Evolutionary conservation across 2,797 vertebrate genomes (phyloP), one percentile per base, ranked within the genome.

Genomic region (Phyllotis vaccarum): DNA sequence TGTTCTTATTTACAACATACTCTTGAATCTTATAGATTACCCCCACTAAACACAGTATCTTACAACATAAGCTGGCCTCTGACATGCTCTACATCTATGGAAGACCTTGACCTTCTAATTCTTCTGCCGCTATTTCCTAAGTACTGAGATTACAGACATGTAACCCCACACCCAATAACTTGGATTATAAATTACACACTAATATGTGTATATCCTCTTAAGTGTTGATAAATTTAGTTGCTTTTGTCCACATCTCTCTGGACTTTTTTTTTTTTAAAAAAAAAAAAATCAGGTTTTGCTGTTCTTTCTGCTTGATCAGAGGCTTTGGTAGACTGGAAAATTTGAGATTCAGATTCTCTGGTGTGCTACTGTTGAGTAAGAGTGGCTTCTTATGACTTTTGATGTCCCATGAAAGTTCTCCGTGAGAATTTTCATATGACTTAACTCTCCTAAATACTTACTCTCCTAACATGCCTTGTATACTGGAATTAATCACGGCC

Each of bases 401-500:
- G 75, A 12, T 62, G 14, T 66, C 31, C 9, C 58, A 11, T 56
- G 43, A 16, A 78, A 37, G 29, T 74, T 0, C 9, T n/a, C 43
- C 43, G 27, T 82, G 64, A 79, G 19, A 68, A 86, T 83, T 80
- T 92, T 93, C 62, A 43, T 56, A 52, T 19, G 79, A 64, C 13
- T 37, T 90, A 14, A 64, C 31, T 79, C 49, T 56, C 31, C 75
- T 62, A 60, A 56, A 89, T 90, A 27, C n/a, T 90, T 86, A 81
- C 78, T 91, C n/a, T 76, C 16, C 29, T 70, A 52, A 54, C 24
- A 62, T 85, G 29, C 58, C 64, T 95, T 70, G 70, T n/a, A 90
- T 78, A 83, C 86, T 49, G 40, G 68, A 94, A 89, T 81, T 94
- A 94, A 74, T 74, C 43, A 83, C 54, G 81, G 43, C 19, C 86